Percentiles rank a stretch among this genome's conserved stretches.
Evolutionary conservation across 2,888 invertebrate genomes (phyloP).

Genomic region (Chalcis sispes): DNA sequence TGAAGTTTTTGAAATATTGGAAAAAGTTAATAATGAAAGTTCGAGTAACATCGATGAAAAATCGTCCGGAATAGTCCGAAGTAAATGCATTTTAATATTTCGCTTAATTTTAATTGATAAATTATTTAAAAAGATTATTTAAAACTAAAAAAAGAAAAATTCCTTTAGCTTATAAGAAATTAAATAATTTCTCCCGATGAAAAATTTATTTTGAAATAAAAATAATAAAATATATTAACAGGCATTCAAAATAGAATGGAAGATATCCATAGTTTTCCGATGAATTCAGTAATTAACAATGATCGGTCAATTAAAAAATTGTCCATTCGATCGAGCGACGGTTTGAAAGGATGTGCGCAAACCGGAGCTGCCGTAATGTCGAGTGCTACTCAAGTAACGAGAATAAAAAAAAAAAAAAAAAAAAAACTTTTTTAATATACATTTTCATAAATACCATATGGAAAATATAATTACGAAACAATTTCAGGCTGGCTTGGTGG

Average conservation of each 20-base stretch:
- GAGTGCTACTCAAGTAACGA: slow-evolving; percentile 61
- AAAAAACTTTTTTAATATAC: too few species aligned
- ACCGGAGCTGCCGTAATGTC: slow-evolving; percentile 63
- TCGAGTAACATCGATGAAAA: neutral
- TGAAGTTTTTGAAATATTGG: neutral
- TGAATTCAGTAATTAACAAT: neutral
- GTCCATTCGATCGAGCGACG: slow-evolving; percentile 12
- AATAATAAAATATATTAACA: neutral
- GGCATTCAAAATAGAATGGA: neutral
- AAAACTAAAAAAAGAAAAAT: too few species aligned
- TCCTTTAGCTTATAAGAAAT: too few species aligned
- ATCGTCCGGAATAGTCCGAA: neutral
- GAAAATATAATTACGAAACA: slow-evolving; percentile 1
- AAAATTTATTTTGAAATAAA: too few species aligned
- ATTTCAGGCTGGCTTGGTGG: slow-evolving; percentile 59
- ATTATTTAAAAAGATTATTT: too few species aligned
- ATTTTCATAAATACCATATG: neutral
- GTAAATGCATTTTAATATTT: neutral
- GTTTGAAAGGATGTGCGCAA: slow-evolving; percentile 59
- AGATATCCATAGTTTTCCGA: neutral
- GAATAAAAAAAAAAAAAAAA: too few species aligned
- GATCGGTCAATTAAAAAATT: neutral
- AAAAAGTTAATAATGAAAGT: slow-evolving; percentile 21
- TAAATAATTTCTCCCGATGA: too few species aligned
- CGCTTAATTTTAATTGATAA: too few species aligned